Percentiles rank a stretch among this genome's conserved stretches.
Evolutionary conservation across 2,797 vertebrate genomes (phyloP).

Genomic region (Columba guinea): DNA sequence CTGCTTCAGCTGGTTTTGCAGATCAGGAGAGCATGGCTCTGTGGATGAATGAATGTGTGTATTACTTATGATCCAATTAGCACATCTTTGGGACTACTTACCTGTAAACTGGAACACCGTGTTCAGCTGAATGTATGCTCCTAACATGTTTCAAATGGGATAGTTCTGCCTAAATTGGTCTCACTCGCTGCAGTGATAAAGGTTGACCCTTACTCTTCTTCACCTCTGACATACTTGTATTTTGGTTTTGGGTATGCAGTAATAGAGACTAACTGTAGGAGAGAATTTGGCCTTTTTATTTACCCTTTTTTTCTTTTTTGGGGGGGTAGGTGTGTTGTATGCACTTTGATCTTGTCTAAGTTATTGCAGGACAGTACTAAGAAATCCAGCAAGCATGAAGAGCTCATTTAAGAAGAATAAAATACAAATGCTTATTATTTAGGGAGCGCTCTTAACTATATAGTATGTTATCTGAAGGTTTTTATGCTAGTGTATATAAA

Average conservation of each 20-base stretch:
- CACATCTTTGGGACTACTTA: neutral
- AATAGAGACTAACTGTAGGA: neutral
- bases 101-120: neutral
- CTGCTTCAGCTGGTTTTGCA: neutral
- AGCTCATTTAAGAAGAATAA: neutral
- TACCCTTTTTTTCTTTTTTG: neutral
- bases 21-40: neutral
- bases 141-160: neutral
- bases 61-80: neutral
- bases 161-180: neutral
- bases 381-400: neutral
- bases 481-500: neutral
- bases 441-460: neutral
- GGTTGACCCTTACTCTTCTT: neutral
- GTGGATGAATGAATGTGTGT: fast-evolving
- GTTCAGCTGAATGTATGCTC: neutral
- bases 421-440: neutral
- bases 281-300: neutral
- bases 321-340: fast-evolving
- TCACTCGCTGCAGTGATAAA: neutral
- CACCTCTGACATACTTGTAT: fast-evolving
- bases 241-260: neutral
- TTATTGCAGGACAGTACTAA: neutral
- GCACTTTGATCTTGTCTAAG: neutral
- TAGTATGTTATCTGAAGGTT: neutral